Base-by-base conservation (phyloP, 2,797 vertebrate species). In the Mus spretus region DNA sequence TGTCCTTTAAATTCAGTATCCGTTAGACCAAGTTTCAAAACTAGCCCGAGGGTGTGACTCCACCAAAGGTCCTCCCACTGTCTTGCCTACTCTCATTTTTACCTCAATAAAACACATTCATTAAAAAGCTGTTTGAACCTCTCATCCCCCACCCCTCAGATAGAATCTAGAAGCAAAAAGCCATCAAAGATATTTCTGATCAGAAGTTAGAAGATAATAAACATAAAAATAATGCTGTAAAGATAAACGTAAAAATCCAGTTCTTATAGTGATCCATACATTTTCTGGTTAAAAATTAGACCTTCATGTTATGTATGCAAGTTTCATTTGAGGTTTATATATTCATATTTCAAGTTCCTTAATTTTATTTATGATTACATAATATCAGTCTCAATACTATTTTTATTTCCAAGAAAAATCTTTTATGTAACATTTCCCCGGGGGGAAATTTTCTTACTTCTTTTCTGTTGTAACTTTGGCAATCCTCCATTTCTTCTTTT, bases 361-460 rank as follows among this genome's bases (percentile, higher is more conserved):
- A 92, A 88, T 79, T 95, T 93, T 87, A 34, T 75, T 95, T 90
- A 20, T 40, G 63, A 44, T 44, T 44, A 44, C 44, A 4, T 61
- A 74, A 61, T 77, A 78, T 1, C 28, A 89, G 22, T 77, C 75
- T 81, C 65, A 78, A 89, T 47, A 44, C 34, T 61, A 12, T 85
- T 91, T 95, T 95, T 24, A 70, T 91, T 37, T 96, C 31, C 34
- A 88, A 95, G 83, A 78, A 2, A 89, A 50, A 88, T 79, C 47
- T 90, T n/a, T 85, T 83, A 44, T 40, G 34, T 83, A 53, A 90
- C 88, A 80, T 83, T 87, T 95, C 75, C 53, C 50, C 80, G 93
- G 86, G 86, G 63, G 75, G 87, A 86, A 24, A 37, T 65, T 65
- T 85, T 88, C 59, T 95, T 37, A 95, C 67, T 96, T 95, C 67